Conservation (phyloP, 1,140 invertebrate genomes). For the Frieseomelitta varia region DNA sequence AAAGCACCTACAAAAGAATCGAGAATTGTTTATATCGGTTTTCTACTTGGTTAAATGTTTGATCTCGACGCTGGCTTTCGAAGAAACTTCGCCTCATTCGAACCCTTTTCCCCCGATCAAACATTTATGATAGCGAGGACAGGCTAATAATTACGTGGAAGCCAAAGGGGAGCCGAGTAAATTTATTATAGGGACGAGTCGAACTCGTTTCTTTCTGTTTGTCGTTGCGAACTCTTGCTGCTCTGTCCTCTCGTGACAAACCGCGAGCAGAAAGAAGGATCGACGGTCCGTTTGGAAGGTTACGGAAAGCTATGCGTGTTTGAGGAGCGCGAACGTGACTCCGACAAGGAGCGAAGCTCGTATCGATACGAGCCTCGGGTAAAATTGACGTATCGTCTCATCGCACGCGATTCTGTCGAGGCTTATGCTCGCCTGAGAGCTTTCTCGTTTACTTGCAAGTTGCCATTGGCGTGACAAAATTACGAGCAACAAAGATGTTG, state of each 20-base stretch:
- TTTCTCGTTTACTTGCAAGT: no score
- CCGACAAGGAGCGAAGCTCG: neutral
- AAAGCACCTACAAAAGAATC: no score
- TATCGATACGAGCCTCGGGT: neutral
- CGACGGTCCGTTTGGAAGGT: neutral
- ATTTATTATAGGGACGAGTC: neutral
- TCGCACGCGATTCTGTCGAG: neutral
- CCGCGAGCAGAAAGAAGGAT: neutral
- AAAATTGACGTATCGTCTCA: constrained; percentile 1
- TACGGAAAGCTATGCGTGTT: neutral
- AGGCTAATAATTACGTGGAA: constrained; percentile 25
- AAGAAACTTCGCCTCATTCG: neutral
- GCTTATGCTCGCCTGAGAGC: neutral
- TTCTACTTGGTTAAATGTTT: no score
- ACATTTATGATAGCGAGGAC: constrained; percentile 49
- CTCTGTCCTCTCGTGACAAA: neutral
- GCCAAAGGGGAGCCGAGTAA: neutral
- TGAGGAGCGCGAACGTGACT: neutral
- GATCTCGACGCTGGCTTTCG: neutral
- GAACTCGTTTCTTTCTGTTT: neutral
- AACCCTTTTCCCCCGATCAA: constrained; percentile 37
- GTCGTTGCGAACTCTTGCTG: no score
- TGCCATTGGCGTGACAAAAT: no score
- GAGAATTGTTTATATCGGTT: no score
- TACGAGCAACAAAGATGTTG: no score